A percentile compares a stretch with the other conserved stretches of the same genome.
phyloP scores from a whole-genome alignment of 2,888 invertebrate species.

The Ommatoiulus sabulosus region DNA sequence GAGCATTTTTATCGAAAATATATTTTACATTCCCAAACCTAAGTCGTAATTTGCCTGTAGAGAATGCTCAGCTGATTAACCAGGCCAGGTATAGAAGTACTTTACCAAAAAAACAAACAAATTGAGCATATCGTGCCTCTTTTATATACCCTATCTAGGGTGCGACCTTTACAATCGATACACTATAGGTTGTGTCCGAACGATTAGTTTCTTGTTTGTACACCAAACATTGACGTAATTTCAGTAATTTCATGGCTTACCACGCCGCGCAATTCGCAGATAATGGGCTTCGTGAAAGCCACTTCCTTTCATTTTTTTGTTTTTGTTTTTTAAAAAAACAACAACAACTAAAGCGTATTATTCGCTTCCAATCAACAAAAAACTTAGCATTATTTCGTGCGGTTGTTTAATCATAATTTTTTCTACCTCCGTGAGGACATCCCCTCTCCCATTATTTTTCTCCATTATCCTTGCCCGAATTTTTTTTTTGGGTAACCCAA shows the following conservation, averaged over 20 bases:
- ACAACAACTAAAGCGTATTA: background rate
- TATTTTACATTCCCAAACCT: too few relatives aligned
- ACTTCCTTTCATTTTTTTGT: constrained; percentile 39
- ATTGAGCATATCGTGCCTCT: too few relatives aligned
- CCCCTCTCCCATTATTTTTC: constrained; percentile 10
- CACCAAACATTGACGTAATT: background rate
- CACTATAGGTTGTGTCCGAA: background rate
- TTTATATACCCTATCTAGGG: background rate
- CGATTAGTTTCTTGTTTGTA: background rate
- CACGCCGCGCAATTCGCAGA: background rate
- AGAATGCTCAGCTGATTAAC: too few relatives aligned
- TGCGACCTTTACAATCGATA: background rate
- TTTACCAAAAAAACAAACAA: too few relatives aligned
- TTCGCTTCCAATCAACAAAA: constrained; percentile 9
- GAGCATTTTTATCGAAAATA: too few relatives aligned
- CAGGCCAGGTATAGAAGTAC: too few relatives aligned
- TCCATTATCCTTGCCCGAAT: background rate
- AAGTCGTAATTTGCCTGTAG: too few relatives aligned
- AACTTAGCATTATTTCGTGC: background rate
- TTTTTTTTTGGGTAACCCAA: constrained; percentile 12
- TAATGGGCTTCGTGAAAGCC: constrained; percentile 6
- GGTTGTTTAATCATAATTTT: background rate
- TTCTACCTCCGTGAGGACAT: background rate
- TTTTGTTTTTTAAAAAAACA: background rate
- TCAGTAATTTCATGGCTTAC: background rate